phyloP scores from a whole-genome alignment of 2,888 invertebrate species.

The Sylvicola fuscatus region DNA sequence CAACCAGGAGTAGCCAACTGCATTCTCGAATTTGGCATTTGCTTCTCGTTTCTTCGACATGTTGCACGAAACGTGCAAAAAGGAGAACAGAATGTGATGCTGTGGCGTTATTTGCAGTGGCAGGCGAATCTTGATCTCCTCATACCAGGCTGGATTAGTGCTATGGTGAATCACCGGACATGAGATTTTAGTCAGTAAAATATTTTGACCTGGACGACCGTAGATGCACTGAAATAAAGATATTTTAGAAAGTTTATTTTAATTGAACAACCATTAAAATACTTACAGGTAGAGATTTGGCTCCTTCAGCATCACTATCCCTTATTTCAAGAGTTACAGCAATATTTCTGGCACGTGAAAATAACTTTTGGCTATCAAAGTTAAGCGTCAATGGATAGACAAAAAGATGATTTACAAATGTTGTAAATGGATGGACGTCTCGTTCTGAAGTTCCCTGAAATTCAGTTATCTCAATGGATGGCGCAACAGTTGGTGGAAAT shows the following conservation, averaged over 20 bases:
- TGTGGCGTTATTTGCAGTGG: constrained; percentile 66
- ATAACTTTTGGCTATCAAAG: constrained; percentile 81
- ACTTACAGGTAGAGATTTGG: constrained; percentile 50
- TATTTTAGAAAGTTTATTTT: constrained; percentile 5
- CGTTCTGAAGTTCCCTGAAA: constrained; percentile 46
- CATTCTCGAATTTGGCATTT: constrained; percentile 44
- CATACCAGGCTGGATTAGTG: constrained; percentile 75
- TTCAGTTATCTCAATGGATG: constrained; percentile 71
- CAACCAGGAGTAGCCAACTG: constrained; percentile 89
- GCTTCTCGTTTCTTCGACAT: constrained; percentile 57
- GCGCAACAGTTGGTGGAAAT: constrained; percentile 48
- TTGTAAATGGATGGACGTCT: constrained; percentile 59
- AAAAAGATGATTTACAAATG: constrained; percentile 76
- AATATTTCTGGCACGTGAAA: constrained; percentile 84
- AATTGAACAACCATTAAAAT: constrained; percentile 3
- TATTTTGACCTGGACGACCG: constrained; percentile 35
- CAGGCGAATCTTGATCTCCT: constrained; percentile 80
- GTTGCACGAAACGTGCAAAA: constrained; percentile 90
- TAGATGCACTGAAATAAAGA: constrained; percentile 41
- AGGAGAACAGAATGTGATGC: constrained; percentile 88
- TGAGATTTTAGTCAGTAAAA: constrained; percentile 31
- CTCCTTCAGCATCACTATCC: constrained; percentile 55
- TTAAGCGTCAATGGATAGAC: constrained; percentile 72
- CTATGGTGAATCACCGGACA: constrained; percentile 79
- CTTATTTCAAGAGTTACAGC: constrained; percentile 76